Evolutionary conservation across 2,888 invertebrate species (phyloP), one percentile per base, ranked within the genome.

Genomic region (Apamea monoglypha): DNA sequence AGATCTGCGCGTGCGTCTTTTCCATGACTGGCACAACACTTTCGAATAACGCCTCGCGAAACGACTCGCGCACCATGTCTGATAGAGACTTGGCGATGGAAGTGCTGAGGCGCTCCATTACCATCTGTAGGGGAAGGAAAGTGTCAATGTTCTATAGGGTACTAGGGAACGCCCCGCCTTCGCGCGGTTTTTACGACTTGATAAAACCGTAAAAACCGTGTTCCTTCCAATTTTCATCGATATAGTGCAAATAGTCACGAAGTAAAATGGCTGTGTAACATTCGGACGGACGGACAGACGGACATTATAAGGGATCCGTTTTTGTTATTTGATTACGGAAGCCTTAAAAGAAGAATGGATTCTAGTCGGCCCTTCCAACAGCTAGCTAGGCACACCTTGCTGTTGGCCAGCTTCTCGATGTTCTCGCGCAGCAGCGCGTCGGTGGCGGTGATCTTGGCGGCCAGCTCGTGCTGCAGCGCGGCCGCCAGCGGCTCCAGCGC

Each of bases 21-120:
- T 99, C 99, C 97, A 99, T 98, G 56, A 98, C 98, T 6, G 99
- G 99, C 91, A 99, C 97, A 69, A 99, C 97, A 85, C 98, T 97
- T 86, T 98, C 98, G 68, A 97, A 97, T 92, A 99, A 98, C 47
- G 98, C 97, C 76, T 98, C 98, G 85, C 98, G 98, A 93, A 99
- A 98, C 25, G 98, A 98, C 29, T 97, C 97, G 89, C 98, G 98
- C 76, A 99, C 97, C 84, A 98, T 97, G 6, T 98, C 98, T 88
- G 98, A 98, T 25, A 99, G 97, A 0, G 98, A 97, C 87, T 97
- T 96, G 8, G 98, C 97, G 53, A 98, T 97, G 0, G 98, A 97
- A 64, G 97, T 94, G 82, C 98, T 98, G 77, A 99, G 97, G 0
- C 98, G 97, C 86, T 99, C 99, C 89, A 98, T 97, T 72, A 99